A percentile compares a stretch with the other conserved stretches of the same genome.
These are phyloP conservation scores for Cassiopea andromeda DNA, from an alignment of 30 jellyfish, hydroid and myxozoan genomes.

Conservation along the genomic window DNA sequence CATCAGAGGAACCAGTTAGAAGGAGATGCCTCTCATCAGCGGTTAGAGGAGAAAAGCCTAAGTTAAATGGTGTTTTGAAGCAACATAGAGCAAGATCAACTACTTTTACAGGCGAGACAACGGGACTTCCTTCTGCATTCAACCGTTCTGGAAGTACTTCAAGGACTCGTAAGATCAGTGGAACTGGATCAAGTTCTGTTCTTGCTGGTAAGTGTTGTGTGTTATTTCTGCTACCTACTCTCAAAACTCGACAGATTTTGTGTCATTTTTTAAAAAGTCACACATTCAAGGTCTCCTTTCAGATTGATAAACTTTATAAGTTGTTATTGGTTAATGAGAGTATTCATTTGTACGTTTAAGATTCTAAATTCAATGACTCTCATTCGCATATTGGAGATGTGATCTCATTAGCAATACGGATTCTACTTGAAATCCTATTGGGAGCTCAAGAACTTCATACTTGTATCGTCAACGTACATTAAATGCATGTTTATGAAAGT, in stretches of 20 bases:
- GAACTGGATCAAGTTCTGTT: constrained; percentile 67
- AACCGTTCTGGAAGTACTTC: constrained; percentile 42
- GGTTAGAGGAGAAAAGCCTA: constrained; percentile 46
- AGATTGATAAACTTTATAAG: too few species aligned
- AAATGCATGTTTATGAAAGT: too few species aligned
- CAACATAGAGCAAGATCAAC: constrained; percentile 71
- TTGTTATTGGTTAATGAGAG: too few species aligned
- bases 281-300: too few species aligned
- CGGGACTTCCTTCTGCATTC: constrained; percentile 91
- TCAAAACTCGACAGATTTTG: neutral
- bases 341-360: too few species aligned
- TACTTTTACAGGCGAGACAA: constrained; percentile 90
- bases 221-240: neutral
- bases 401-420: too few species aligned
- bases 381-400: too few species aligned
- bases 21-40: constrained; percentile 76
- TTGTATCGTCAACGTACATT: too few species aligned
- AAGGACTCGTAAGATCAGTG: constrained; percentile 69
- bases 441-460: too few species aligned
- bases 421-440: too few species aligned
- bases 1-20: constrained; percentile 67
- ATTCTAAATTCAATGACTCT: too few species aligned
- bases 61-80: constrained; percentile 18
- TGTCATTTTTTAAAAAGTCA: neutral
- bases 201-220: constrained; percentile 62